phyloP scores from a whole-genome alignment of 2,888 invertebrate species.

The Marronus borbonicus region DNA sequence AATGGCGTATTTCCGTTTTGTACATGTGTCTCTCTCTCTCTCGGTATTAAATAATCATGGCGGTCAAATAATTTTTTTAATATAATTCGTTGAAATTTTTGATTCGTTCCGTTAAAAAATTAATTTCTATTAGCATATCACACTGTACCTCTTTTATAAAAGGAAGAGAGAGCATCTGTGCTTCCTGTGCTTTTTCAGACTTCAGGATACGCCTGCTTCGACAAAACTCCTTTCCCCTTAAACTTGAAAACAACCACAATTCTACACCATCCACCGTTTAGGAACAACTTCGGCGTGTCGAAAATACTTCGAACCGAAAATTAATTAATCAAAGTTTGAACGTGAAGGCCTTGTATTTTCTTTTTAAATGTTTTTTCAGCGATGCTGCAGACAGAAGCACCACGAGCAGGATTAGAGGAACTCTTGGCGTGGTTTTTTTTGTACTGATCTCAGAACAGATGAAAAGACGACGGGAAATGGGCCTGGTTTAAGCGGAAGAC shows the following conservation, averaged over 20 bases:
- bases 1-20: background rate
- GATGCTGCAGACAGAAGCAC: background rate
- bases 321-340: constrained; percentile 19
- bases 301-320: background rate
- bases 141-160: too few relatives aligned
- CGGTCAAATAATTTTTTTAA: too few relatives aligned
- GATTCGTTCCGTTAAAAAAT: too few relatives aligned
- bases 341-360: constrained; percentile 2
- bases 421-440: background rate
- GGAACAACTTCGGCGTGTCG: background rate
- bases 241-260: background rate
- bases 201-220: constrained; percentile 10
- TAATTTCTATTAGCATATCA: too few relatives aligned
- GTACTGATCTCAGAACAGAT: background rate
- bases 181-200: constrained; percentile 14
- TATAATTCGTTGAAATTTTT: too few relatives aligned
- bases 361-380: constrained; percentile 17
- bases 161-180: background rate
- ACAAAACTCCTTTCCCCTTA: background rate
- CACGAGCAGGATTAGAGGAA: background rate
- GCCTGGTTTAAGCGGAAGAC: background rate
- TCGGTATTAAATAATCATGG: too few relatives aligned
- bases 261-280: background rate
- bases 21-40: background rate
- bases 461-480: too few relatives aligned